Evolutionary conservation across 35 echinoderm and acorn worm genomes (phyloP), one percentile per base, ranked within the genome.

Genomic region (Holothuria glaberrima): DNA sequence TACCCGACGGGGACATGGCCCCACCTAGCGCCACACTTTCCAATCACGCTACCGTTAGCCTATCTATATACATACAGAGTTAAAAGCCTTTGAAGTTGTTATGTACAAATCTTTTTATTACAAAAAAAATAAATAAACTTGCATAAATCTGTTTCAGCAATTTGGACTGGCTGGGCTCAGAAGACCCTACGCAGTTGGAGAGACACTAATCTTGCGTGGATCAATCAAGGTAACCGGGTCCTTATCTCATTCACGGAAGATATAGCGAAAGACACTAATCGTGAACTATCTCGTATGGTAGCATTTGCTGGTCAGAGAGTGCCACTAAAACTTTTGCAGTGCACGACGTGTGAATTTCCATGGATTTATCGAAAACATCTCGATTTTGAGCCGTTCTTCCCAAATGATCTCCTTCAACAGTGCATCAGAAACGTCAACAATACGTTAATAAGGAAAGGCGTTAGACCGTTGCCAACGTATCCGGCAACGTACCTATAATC

Each of bases 161-260:
- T 78, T 45, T 78, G 74, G 74, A 78, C 74, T 22, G 50, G 50
- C 74, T 78, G 36, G 36, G 50, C 26, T 0, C 4, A 28, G 17
- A 45, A 24, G 20, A 48, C 27, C 6, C 36, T 78, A 20, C 18
- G n/a, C 5, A 9, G n/a, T 9, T 78, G 74, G 74, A 41, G 74
- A 48, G 38, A 78, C 24, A 78, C 74, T 5, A 78, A 78, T 78
- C 50, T 78, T 24, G 38, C 44, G 9, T 78, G 74, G 74, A 78
- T 78, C 19, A 78, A 78, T 10, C 27, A 48, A 27, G 74, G 74
- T 12, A 38, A 78, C 20, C 44, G 27, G 38, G 38, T 78, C 3
- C 45, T 78, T 5, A 78, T 78, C 25, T 78, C 74, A 27, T 78
- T 26, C 26, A 78, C 74, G 24, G 74, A 78, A 48, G 74, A 78